Evolutionary conservation across 2,888 invertebrate species (phyloP), one percentile per base, ranked within the genome.

Genomic region (Panopea generosa): DNA sequence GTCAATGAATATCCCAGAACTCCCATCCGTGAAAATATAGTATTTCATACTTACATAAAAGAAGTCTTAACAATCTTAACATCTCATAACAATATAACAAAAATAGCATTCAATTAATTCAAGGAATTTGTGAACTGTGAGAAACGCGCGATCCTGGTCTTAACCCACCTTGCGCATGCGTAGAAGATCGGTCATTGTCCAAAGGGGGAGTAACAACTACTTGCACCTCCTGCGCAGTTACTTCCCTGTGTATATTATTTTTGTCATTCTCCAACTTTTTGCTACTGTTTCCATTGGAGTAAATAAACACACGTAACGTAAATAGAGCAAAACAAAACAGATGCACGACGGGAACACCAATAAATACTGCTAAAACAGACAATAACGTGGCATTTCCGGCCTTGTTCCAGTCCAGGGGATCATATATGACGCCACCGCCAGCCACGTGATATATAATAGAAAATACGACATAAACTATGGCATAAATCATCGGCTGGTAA

Each of bases 381-480:
- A 75, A 7, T 18, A 62, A 24, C 9, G 50, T 43, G 9, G 84
- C 50, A 7, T n/a, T 66, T 20, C 67, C 72, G 1, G 73, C 27
- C 4, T 77, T 50, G 38, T 53, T 55, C 84, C 84, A 86, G 65
- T 86, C 77, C 40, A 84, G 52, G 6, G 75, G 52, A 14, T 27
- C 53, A 56, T 86, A 86, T 50, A 86, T 73, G 0, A 62, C 59
- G 14, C 66, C 74, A n/a, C 77, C 79, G 0, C 84, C 84, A 7
- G 74, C 57, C 16, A 57, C 60, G 16, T 78, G 75, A 57, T 84
- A 85, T 29, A 84, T 81, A 2, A 76, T 56, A 22, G 80, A 70
- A 60, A 87, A 87, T 11, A 84, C 27, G 7, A 67, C 7, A 50
- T 85, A 87, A 9, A 80, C n/a, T 6, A 72, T 16, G 38, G 73